Evolutionary conservation across 2,113 vertebrate species (phyloP).

Genomic region (Lasiurus borealis): DNA sequence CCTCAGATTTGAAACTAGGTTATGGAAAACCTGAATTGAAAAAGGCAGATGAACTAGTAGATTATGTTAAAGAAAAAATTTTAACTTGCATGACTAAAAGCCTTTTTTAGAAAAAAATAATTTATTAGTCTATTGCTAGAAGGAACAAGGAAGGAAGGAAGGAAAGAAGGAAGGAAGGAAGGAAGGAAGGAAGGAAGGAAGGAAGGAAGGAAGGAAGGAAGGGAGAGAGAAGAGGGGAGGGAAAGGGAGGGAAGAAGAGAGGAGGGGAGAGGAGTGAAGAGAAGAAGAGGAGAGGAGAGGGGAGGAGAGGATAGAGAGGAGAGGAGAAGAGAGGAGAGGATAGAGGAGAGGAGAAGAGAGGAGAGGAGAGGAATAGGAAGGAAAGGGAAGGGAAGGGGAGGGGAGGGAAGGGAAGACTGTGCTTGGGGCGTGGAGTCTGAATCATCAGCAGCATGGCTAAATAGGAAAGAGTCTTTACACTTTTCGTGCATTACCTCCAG

Average conservation of each 20-base stretch:
- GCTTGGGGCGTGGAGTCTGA: neutral
- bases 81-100: neutral
- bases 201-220: accelerated
- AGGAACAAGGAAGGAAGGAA: neutral
- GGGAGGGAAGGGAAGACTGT: accelerated
- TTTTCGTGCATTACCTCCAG: neutral
- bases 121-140: neutral
- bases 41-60: neutral
- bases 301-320: accelerated
- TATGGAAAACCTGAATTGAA: neutral
- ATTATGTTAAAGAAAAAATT: neutral
- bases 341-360: accelerated
- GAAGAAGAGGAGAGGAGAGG: accelerated
- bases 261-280: no score
- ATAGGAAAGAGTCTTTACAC: neutral
- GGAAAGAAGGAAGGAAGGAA: neutral
- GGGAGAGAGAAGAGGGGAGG: no score
- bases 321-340: no score
- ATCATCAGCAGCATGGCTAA: neutral
- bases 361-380: neutral
- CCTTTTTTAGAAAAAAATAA: neutral
- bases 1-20: neutral
- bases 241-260: no score
- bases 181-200: neutral
- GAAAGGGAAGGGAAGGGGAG: no score